Conservation (phyloP, 2,888 invertebrate genomes). For the Trisateles emortualis region DNA sequence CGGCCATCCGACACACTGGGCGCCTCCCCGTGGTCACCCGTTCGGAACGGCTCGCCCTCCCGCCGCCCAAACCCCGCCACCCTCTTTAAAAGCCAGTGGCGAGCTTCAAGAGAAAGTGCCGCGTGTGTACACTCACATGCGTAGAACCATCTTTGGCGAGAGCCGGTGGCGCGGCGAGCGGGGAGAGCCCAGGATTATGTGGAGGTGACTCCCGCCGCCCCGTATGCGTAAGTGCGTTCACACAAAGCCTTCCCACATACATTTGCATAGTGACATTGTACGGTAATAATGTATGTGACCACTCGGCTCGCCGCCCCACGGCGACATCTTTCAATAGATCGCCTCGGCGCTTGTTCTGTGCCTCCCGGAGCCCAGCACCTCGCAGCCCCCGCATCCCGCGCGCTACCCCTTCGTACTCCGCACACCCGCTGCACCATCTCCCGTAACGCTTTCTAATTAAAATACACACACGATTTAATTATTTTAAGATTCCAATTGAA, state of each 20-base stretch:
- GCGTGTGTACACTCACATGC: slow-evolving; percentile 85
- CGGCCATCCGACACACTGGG: slow-evolving; percentile 62
- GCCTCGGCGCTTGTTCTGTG: slow-evolving; percentile 59
- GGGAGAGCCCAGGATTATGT: slow-evolving; percentile 81
- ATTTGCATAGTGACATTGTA: slow-evolving; percentile 87
- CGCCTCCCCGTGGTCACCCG: slow-evolving; percentile 87
- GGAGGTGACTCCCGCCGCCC: slow-evolving; percentile 75
- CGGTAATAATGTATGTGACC: slow-evolving; percentile 86
- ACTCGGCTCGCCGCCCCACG: slow-evolving; percentile 75
- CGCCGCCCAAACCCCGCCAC: slow-evolving; percentile 70
- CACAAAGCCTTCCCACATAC: slow-evolving; percentile 85
- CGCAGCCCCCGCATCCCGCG: slow-evolving; percentile 23
- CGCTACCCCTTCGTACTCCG: slow-evolving; percentile 31
- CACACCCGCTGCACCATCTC: slow-evolving; percentile 44
- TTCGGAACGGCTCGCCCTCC: slow-evolving; percentile 75
- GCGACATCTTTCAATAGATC: slow-evolving; percentile 81
- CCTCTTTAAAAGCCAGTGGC: slow-evolving; percentile 88
- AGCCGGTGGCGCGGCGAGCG: slow-evolving; percentile 65
- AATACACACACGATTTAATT: slow-evolving; percentile 51
- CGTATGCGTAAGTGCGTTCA: slow-evolving; percentile 85
- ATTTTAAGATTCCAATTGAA: slow-evolving; percentile 41
- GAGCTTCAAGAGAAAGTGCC: slow-evolving; percentile 88
- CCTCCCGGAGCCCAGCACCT: slow-evolving; percentile 43
- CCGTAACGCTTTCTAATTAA: slow-evolving; percentile 66
- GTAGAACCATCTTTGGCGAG: slow-evolving; percentile 82